Evolutionary conservation across 2,797 vertebrate genomes (phyloP).

Genomic region (Poecilia gillii): DNA sequence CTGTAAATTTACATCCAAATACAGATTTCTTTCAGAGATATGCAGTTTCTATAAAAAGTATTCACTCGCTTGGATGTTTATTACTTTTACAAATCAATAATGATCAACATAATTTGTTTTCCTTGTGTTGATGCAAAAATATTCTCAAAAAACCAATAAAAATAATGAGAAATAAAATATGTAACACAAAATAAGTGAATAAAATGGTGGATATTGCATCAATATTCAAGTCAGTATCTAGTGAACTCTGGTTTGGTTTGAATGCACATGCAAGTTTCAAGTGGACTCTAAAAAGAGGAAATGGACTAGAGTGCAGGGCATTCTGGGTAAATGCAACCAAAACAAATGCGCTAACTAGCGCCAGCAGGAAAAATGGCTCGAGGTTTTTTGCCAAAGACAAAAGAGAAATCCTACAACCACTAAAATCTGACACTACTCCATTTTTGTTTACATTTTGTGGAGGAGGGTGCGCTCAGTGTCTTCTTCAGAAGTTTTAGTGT

Average conservation of each 20-base stretch:
- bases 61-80: neutral
- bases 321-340: neutral
- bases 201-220: too few species aligned
- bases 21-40: neutral
- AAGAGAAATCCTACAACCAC: neutral
- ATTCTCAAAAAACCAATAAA: neutral
- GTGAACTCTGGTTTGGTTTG: neutral
- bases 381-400: neutral
- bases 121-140: neutral
- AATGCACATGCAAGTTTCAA: neutral
- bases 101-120: neutral
- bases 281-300: neutral
- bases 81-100: neutral
- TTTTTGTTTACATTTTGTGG: neutral
- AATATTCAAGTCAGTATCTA: neutral
- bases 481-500: neutral
- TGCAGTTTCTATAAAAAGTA: neutral
- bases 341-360: neutral
- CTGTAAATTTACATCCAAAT: slow-evolving; percentile 4
- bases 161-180: too few species aligned
- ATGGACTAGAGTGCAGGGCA: neutral
- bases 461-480: neutral
- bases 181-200: too few species aligned
- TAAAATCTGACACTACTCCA: neutral
- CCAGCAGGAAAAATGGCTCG: neutral